Evolutionary conservation across 2,797 vertebrate genomes (phyloP).

Genomic region (Naso thynnoides): DNA sequence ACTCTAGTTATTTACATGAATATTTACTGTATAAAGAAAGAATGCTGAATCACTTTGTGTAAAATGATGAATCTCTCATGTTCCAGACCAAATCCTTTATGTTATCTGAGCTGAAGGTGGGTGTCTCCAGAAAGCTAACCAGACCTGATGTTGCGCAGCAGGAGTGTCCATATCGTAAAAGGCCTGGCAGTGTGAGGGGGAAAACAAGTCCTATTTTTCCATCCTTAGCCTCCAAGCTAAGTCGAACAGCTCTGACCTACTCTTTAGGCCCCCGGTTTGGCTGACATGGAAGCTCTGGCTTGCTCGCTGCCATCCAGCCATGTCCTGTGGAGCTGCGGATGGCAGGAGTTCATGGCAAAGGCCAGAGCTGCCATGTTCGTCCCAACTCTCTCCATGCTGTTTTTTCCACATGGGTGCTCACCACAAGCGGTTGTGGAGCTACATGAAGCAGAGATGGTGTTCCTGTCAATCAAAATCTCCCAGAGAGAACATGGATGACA

Average conservation of each 20-base stretch:
- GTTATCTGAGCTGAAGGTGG: constrained; percentile 46
- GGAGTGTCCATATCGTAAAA: constrained; percentile 73
- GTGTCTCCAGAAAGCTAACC: constrained; percentile 60
- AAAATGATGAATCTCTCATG: constrained; percentile 32
- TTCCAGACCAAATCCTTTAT: constrained; percentile 38
- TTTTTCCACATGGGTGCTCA: constrained; percentile 72
- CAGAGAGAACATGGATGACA: constrained; percentile 60
- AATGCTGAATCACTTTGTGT: constrained; percentile 40
- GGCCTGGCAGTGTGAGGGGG: constrained; percentile 74
- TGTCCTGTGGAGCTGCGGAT: constrained; percentile 76
- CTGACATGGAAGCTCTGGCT: constrained; percentile 79
- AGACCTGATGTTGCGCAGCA: constrained; percentile 69
- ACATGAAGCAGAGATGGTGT: constrained; percentile 68
- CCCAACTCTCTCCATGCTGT: constrained; percentile 52
- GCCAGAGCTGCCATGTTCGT: constrained; percentile 77
- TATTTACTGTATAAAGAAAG: constrained; percentile 45
- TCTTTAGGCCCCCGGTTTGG: constrained; percentile 71
- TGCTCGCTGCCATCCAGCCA: constrained; percentile 82
- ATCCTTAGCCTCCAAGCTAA: constrained; percentile 72
- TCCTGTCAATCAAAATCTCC: constrained; percentile 72
- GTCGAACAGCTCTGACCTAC: constrained; percentile 75
- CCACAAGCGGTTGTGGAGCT: constrained; percentile 22
- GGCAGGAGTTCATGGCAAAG: constrained; percentile 73
- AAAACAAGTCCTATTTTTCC: constrained; percentile 82
- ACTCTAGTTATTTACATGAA: constrained; percentile 56